phyloP scores from a whole-genome alignment of 2,888 invertebrate species.

The Gisinianus flammeolus region DNA sequence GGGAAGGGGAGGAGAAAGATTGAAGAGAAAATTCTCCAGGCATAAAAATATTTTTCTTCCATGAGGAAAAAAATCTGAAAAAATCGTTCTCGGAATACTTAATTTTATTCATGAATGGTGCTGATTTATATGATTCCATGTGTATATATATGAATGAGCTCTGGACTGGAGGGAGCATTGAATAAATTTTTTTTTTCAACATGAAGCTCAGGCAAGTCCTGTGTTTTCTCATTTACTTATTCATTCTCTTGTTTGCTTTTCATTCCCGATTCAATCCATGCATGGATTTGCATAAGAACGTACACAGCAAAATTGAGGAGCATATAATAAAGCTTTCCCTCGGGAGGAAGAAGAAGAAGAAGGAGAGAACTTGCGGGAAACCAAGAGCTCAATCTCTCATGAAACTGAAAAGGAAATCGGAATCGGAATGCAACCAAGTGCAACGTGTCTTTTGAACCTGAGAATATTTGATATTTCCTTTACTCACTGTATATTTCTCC shows the following conservation, averaged over 20 bases:
- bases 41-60: too few species aligned
- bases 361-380: neutral
- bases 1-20: neutral
- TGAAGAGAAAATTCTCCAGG: neutral
- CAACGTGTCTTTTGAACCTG: conserved; percentile 1
- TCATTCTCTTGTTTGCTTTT: conserved; percentile 8
- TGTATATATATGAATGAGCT: neutral
- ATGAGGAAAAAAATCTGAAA: neutral
- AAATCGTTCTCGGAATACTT: neutral
- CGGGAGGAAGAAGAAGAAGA: neutral
- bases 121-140: neutral
- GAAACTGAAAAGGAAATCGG: neutral
- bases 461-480: neutral
- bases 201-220: neutral
- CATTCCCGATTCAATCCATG: neutral
- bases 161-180: neutral
- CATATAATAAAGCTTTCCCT: conserved; percentile 5
- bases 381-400: neutral
- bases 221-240: conserved; percentile 8
- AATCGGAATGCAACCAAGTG: conserved; percentile 1
- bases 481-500: neutral
- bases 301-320: neutral
- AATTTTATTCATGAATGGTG: neutral
- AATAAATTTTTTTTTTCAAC: too few species aligned
- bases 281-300: neutral